phyloP scores from a whole-genome alignment of 2,888 invertebrate genomes.

The Campaea margaritaria region DNA sequence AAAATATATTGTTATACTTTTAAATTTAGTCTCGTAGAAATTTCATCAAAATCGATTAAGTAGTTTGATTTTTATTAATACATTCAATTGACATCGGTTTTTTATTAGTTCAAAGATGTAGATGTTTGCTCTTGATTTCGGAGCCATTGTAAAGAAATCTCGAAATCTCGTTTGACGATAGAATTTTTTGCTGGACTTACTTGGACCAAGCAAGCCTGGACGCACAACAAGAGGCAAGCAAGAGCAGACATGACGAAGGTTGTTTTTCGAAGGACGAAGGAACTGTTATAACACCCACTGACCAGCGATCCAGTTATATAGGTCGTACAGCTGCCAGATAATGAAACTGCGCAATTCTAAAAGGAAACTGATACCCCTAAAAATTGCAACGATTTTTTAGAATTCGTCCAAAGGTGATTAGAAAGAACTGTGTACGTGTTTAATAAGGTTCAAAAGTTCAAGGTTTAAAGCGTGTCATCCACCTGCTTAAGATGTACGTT shows the following conservation, averaged over 20 bases:
- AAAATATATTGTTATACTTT: no score
- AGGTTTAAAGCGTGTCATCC: constrained; percentile 7
- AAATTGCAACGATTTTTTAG: constrained; percentile 3
- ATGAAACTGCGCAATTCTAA: neutral
- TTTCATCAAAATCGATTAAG: no score
- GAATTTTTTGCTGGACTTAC: constrained; percentile 32
- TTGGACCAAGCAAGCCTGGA: constrained; percentile 46
- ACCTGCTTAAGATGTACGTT: neutral
- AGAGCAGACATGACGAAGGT: constrained; percentile 40
- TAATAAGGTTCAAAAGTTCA: constrained; percentile 12
- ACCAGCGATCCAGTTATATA: neutral
- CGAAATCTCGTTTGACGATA: neutral
- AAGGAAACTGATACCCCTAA: neutral
- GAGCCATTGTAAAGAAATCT: no score
- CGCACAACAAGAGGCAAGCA: constrained; percentile 39
- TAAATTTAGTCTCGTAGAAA: no score
- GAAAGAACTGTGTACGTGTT: neutral
- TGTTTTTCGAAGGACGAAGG: neutral
- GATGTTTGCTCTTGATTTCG: no score
- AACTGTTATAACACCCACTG: neutral
- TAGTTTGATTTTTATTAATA: no score
- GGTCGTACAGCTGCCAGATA: neutral
- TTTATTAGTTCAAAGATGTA: no score
- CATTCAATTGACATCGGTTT: no score
- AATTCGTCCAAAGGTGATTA: neutral